Base-by-base conservation (phyloP, 2,113 vertebrate species). In the Clarias batrachus region DNA sequence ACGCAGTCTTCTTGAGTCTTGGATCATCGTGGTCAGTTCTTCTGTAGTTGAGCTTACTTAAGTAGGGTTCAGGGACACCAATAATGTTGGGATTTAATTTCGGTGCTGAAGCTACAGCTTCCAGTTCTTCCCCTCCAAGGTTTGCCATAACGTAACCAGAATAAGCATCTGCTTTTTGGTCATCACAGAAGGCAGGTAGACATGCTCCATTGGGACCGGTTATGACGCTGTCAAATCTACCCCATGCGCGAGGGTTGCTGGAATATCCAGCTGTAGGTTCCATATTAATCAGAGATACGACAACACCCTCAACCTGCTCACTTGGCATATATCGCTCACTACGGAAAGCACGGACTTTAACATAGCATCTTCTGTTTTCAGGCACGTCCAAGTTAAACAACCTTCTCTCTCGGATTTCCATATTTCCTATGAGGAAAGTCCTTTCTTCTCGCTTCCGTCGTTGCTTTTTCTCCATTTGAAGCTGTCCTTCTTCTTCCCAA, bases 351-450 rank as follows among this genome's bases (percentile, higher is more conserved):
- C 98, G 94, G 60, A 99, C 94, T 93, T 99, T 99, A 57, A 99
- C 92, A 0, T 98, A 99, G 89, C 98, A 99, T 85, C 98, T 95
- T 37, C 98, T 94, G 92, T 94, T 97, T 87, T 99, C 98, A 0
- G 98, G 98, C 30, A 99, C 98, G 0, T 99, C 98, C 48, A 99
- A 91, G 93, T 99, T 99, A 88, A 99, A 99, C 68, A 99, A 95
- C 71, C 98, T 91, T 83, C 98, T 94, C 88, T 99, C 98, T 68
- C 98, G 95, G 91, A 99, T 99, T 93, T 99, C 98, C 98, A 99
- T 97, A 91, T 99, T 99, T 23, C 98, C 98, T 79, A 99, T 96
- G 83, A 99, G 92, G 91, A 99, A 99, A 0, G 97, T 98, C 88
- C 98, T 95, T 73, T 98, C 95, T 77, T 99, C 98, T 76, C 98